phyloP scores from a whole-genome alignment of 2,888 invertebrate genomes.

The Sphaerophoria rueppellii region DNA sequence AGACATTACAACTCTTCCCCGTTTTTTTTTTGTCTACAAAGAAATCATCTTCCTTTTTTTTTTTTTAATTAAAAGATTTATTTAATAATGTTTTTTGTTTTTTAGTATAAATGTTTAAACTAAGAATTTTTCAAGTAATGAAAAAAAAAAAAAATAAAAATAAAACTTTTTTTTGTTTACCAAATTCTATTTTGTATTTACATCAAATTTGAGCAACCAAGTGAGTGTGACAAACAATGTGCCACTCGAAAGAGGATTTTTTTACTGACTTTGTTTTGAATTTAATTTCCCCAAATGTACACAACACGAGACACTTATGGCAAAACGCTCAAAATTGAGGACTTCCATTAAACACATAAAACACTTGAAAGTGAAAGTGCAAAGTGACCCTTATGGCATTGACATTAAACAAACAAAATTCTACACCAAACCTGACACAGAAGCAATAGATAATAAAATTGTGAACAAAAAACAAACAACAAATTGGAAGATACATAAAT shows the following conservation, averaged over 20 bases:
- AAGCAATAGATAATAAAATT: conserved; percentile 62
- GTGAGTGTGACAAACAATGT: neutral
- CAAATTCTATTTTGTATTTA: neutral
- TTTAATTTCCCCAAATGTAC: neutral
- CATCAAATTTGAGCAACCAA: neutral
- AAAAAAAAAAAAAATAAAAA: conserved; percentile 7
- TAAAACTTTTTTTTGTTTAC: no score
- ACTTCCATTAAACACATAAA: conserved; percentile 59
- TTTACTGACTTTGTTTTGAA: neutral
- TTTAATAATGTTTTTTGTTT: conserved; percentile 33
- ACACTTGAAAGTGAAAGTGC: conserved; percentile 42
- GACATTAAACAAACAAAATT: conserved; percentile 16
- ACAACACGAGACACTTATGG: conserved; percentile 37
- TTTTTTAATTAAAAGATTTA: conserved; percentile 46
- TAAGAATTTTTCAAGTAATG: conserved; percentile 44
- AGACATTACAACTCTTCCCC: conserved; percentile 49
- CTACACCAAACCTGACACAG: conserved; percentile 67
- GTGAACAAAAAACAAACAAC: conserved; percentile 8
- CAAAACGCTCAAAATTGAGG: conserved; percentile 70
- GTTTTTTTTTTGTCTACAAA: conserved; percentile 38
- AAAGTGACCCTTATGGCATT: conserved; percentile 51
- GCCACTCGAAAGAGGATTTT: neutral
- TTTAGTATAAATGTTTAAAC: conserved; percentile 56
- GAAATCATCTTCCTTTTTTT: conserved; percentile 44
- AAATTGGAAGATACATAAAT: conserved; percentile 39